These are phyloP conservation scores for Leptinotarsa haldemani DNA, from an alignment of 2,888 invertebrate species.

Conservation along the genomic window DNA sequence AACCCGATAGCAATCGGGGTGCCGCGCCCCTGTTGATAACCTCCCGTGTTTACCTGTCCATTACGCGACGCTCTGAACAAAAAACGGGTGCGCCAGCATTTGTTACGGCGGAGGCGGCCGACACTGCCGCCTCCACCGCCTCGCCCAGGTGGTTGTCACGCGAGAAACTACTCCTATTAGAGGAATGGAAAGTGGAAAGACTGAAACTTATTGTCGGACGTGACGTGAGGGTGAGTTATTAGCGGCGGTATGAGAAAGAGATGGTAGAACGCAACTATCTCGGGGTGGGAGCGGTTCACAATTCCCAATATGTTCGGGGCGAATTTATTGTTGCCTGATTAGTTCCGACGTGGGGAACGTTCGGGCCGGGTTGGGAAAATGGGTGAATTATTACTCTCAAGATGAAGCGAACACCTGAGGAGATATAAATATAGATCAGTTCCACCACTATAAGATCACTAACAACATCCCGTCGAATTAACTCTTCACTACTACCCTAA, in stretches of 20 bases:
- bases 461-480: no score
- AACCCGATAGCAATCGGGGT: neutral
- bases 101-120: neutral
- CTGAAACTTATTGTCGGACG: slow-evolving; percentile 8
- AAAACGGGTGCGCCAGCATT: slow-evolving; percentile 15
- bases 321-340: slow-evolving; percentile 15
- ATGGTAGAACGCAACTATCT: neutral
- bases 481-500: no score
- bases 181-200: slow-evolving; percentile 13
- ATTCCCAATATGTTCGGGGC: neutral
- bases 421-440: neutral
- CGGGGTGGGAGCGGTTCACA: neutral
- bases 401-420: neutral
- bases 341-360: neutral
- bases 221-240: slow-evolving; percentile 5
- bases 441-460: neutral
- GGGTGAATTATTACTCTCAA: neutral
- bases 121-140: neutral
- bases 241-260: neutral
- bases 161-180: slow-evolving; percentile 11
- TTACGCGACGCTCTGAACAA: slow-evolving; percentile 22
- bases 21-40: neutral
- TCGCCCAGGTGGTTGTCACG: slow-evolving; percentile 15
- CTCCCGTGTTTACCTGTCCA: slow-evolving; percentile 33
- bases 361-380: neutral